Evolutionary conservation across 2,888 invertebrate species (phyloP), one percentile per base, ranked within the genome.

Genomic region (Yponomeuta sedellus): DNA sequence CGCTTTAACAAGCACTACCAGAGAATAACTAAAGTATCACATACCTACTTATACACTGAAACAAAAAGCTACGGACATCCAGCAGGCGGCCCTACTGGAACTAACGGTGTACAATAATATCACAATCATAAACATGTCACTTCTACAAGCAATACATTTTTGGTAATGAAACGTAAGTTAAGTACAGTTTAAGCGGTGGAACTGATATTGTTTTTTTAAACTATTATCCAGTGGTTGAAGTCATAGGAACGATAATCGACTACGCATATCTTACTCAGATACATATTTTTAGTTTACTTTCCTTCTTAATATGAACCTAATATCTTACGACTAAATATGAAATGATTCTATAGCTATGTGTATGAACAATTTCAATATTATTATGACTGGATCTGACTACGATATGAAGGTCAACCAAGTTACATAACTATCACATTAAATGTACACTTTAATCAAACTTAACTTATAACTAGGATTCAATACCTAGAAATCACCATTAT

Each of bases 301-400:
- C 8, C 66, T 25, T 62, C 12, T 6, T 62, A 16, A 12, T 52
- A 66, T 52, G 16, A 63, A n/a, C 62, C 19, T 66, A 66, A 66
- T 10, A 12, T 44, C 44, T 52, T 52, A 52, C 12, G 44, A 52
- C 44, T 52, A 52, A 52, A 52, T 16, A n/a, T 8, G 16, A 52
- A n/a, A 44, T 39, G 28, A 22, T 39, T 59, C 16, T 44, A 52
- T 62, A 62, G 40, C 40, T 62, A 44, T 39, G 34, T 34, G 34
- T 34, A 44, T 64, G 44, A 64, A 44, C 39, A 64, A 64, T 52
- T 57, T 57, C 25, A 62, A 62, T 90, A 91, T 90, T 90, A 91
- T 90, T 90, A 90, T 91, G 91, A 91, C 91, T 91, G 86, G 85
- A 89, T 89, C 89, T 90, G 91, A 91, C 91, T 91, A 91, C 80